A percentile compares a stretch with the other conserved stretches of the same genome.
These are phyloP conservation scores for Ciconia stormi DNA, from an alignment of 2,113 vertebrate species.

Conservation along the genomic window DNA sequence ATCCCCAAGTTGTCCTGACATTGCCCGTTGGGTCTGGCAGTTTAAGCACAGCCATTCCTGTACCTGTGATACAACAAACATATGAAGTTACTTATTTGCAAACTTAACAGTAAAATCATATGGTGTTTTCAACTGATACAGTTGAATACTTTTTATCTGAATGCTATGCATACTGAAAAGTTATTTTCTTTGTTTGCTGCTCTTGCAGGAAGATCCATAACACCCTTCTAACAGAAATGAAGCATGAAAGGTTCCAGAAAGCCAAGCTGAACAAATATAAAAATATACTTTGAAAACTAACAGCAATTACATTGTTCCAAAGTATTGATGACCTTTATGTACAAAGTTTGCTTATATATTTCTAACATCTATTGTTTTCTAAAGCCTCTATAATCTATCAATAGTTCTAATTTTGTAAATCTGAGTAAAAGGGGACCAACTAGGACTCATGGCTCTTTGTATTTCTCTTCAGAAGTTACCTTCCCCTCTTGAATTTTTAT, in stretches of 20 bases:
- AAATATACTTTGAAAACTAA: neutral
- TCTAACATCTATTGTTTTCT: neutral
- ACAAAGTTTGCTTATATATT: neutral
- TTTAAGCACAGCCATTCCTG: slow-evolving; percentile 96
- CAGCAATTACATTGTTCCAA: neutral
- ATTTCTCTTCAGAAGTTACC: neutral
- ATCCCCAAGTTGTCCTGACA: slow-evolving; percentile 86
- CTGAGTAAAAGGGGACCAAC: neutral
- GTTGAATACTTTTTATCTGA: neutral
- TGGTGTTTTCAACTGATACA: neutral
- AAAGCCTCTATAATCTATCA: neutral
- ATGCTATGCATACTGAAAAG: neutral
- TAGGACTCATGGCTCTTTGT: neutral
- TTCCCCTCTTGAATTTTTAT: neutral
- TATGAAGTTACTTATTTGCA: neutral
- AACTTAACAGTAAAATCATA: neutral
- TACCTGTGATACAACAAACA: slow-evolving; percentile 75
- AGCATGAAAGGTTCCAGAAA: neutral
- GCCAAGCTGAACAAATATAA: neutral
- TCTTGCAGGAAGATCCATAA: neutral
- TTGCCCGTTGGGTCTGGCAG: slow-evolving; percentile 92
- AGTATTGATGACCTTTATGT: neutral
- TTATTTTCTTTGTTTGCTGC: neutral
- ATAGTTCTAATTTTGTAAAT: neutral
- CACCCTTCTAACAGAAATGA: neutral